Percentiles rank a stretch among this genome's conserved stretches.
Evolutionary conservation across 2,113 vertebrate species (phyloP).

Genomic region (Addax nasomaculatus): DNA sequence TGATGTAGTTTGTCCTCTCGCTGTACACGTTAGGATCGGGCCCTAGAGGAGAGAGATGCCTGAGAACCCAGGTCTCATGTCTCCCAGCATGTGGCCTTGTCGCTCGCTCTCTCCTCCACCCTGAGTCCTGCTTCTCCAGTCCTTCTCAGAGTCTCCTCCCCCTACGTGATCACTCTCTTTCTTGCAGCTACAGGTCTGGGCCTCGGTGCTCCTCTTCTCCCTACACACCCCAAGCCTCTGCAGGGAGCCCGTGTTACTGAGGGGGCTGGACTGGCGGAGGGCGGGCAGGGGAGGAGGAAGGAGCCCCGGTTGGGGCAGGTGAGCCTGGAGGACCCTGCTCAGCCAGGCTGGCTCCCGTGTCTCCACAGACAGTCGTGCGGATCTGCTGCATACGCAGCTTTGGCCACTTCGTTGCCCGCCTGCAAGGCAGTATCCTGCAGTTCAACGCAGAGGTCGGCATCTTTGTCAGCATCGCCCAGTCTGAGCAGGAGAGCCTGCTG

Average conservation of each 20-base stretch:
- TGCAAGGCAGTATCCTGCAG: constrained; percentile 95
- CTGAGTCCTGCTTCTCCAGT: background rate
- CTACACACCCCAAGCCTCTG: background rate
- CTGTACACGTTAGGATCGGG: background rate
- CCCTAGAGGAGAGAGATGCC: background rate
- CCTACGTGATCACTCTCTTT: background rate
- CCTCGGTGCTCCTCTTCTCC: background rate
- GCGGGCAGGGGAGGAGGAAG: background rate
- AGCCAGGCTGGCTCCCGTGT: accelerated
- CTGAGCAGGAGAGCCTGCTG: constrained; percentile 89
- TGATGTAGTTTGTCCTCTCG: background rate
- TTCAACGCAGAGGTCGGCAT: constrained; percentile 95
- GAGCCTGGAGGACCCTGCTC: background rate
- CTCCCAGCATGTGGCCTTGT: background rate
- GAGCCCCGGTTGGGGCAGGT: accelerated
- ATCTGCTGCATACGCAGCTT: constrained; percentile 96
- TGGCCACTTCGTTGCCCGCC: constrained; percentile 92
- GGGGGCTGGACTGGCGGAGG: background rate
- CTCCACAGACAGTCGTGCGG: constrained; percentile 87
- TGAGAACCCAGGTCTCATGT: background rate
- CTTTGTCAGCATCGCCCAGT: constrained; percentile 93
- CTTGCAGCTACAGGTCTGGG: background rate
- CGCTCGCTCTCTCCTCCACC: background rate
- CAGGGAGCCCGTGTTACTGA: background rate
- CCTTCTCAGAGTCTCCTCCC: background rate